A percentile compares a stretch with the other conserved stretches of the same genome.
Conservation (phyloP, 2,888 invertebrate species). For the Antheraea yamamai region DNA sequence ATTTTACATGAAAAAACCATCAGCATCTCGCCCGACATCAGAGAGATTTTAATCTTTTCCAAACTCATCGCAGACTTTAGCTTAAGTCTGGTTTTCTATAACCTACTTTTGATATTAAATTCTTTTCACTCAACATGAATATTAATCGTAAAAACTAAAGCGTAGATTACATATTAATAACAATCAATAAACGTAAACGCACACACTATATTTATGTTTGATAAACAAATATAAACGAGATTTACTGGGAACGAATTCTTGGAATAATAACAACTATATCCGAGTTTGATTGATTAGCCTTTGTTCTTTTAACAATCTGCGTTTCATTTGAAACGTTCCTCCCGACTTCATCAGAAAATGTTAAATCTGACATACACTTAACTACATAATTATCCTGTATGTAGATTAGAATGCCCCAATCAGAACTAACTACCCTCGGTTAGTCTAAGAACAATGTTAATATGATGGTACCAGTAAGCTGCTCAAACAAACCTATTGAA, state of each 20-base stretch:
- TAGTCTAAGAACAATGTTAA: not conserved
- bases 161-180: not conserved
- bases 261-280: not conserved
- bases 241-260: not conserved
- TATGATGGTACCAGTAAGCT: not conserved
- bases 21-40: not conserved
- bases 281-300: not conserved
- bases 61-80: not conserved
- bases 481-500: constrained; percentile 15
- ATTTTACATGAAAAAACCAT: not conserved
- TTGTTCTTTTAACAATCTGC: not conserved
- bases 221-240: not conserved
- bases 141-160: not conserved
- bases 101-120: not conserved
- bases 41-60: not conserved
- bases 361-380: not conserved
- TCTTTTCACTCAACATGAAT: not conserved
- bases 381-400: not conserved
- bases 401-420: not conserved
- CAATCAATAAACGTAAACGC: not conserved
- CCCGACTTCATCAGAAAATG: not conserved
- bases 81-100: not conserved
- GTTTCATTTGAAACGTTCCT: too few species aligned
- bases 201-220: not conserved
- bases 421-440: not conserved